Percentiles rank a stretch among this genome's conserved stretches.
phyloP scores from a whole-genome alignment of 2,113 vertebrate genomes.

The Micronycteris hirsuta region DNA sequence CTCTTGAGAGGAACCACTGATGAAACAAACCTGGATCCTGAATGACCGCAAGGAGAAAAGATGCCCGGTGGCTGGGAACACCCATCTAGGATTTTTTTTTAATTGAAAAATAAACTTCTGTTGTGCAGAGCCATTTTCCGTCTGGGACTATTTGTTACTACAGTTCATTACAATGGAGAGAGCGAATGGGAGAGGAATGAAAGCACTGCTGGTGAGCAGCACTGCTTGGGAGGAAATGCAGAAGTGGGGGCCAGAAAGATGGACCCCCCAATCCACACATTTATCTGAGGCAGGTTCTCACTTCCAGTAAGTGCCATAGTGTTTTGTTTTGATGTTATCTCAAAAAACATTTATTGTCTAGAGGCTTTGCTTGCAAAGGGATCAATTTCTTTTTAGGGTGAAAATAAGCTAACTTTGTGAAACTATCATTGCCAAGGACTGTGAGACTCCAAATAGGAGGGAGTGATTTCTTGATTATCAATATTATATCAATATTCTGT shows the following conservation, averaged over 20 bases:
- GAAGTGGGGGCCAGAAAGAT: too few species aligned
- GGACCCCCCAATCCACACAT: too few species aligned
- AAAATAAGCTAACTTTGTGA: not conserved
- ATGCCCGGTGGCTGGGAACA: too few species aligned
- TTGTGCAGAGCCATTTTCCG: not conserved
- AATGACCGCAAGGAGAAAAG: not conserved
- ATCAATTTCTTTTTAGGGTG: not conserved
- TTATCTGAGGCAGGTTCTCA: not conserved
- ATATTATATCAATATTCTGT: too few species aligned
- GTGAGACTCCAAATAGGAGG: too few species aligned
- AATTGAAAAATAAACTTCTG: not conserved
- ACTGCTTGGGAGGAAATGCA: not conserved
- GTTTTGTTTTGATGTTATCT: not conserved
- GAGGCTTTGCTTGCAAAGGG: not conserved
- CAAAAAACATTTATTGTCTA: not conserved
- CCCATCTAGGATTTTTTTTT: not conserved
- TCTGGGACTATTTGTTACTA: not conserved
- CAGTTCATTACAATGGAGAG: not conserved
- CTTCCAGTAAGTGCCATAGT: not conserved
- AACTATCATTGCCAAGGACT: fast-evolving
- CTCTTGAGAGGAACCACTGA: not conserved
- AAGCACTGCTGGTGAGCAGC: fast-evolving
- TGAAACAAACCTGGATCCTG: not conserved
- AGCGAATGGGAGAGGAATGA: too few species aligned
- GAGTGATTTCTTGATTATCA: not conserved